Conservation (phyloP, 2,113 vertebrate genomes). For the Galeopterus variegatus region DNA sequence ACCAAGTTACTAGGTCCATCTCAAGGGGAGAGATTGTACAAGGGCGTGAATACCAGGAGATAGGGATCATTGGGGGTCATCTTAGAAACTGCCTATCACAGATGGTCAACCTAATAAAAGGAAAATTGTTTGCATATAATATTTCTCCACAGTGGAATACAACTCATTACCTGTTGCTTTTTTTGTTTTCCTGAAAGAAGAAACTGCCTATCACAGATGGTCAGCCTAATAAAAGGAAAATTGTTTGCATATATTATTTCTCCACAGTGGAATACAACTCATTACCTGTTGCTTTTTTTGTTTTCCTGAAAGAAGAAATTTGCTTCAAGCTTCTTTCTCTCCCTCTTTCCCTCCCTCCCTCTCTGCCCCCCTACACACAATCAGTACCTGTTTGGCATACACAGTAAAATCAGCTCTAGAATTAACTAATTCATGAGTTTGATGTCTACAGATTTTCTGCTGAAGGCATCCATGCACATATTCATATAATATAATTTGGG, state of each 20-base stretch:
- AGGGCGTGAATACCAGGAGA: neutral
- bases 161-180: constrained; percentile 10
- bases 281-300: constrained; percentile 21
- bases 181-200: constrained; percentile 39
- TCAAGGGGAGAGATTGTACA: neutral
- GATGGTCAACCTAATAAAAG: constrained; percentile 19
- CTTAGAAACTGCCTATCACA: neutral
- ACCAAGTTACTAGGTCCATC: neutral
- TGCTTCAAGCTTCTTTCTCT: neutral
- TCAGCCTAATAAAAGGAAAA: constrained; percentile 32
- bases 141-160: neutral
- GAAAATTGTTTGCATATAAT: neutral
- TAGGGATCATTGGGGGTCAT: neutral
- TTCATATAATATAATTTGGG: neutral
- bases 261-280: neutral
- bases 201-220: neutral
- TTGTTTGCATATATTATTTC: neutral
- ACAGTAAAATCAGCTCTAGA: neutral
- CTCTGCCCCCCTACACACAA: neutral
- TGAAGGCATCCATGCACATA: neutral
- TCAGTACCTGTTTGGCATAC: neutral
- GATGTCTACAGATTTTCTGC: neutral
- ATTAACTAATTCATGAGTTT: constrained; percentile 27
- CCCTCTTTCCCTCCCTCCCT: neutral
- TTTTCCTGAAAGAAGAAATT: constrained; percentile 45